phyloP scores from a whole-genome alignment of 2,113 vertebrate species.

The Peromyscus maniculatus region DNA sequence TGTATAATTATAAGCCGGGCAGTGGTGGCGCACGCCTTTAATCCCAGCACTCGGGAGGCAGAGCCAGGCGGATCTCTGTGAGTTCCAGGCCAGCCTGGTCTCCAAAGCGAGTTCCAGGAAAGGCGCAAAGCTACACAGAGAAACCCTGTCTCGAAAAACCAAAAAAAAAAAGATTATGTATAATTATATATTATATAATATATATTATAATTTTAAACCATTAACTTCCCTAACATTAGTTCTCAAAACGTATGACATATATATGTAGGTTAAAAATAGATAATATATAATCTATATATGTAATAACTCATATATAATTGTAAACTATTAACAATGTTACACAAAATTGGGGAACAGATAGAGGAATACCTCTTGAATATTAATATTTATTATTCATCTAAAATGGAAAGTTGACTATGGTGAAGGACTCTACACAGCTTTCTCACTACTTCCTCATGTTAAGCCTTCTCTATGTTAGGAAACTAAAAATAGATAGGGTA shows the following conservation, averaged over 20 bases:
- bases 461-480: not conserved
- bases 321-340: conserved; percentile 6
- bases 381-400: not conserved
- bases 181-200: not conserved
- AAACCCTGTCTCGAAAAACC: too few relatives aligned
- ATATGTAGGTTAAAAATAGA: not conserved
- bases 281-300: not conserved
- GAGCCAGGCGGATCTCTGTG: too few relatives aligned
- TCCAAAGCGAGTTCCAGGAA: too few relatives aligned
- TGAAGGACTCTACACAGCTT: not conserved
- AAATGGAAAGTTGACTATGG: not conserved
- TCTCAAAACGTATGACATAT: not conserved
- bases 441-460: not conserved
- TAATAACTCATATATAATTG: not conserved
- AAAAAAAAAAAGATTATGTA: too few relatives aligned
- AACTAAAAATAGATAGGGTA: conserved; percentile 15
- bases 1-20: not conserved
- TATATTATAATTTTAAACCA: not conserved
- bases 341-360: not conserved
- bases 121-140: too few relatives aligned
- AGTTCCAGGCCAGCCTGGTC: too few relatives aligned
- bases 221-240: not conserved
- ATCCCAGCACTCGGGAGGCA: too few relatives aligned
- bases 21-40: too few relatives aligned
- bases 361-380: not conserved